Evolutionary conservation across 2,113 vertebrate species (phyloP), one percentile per base, ranked within the genome.

Genomic region (Seriola dumerili): DNA sequence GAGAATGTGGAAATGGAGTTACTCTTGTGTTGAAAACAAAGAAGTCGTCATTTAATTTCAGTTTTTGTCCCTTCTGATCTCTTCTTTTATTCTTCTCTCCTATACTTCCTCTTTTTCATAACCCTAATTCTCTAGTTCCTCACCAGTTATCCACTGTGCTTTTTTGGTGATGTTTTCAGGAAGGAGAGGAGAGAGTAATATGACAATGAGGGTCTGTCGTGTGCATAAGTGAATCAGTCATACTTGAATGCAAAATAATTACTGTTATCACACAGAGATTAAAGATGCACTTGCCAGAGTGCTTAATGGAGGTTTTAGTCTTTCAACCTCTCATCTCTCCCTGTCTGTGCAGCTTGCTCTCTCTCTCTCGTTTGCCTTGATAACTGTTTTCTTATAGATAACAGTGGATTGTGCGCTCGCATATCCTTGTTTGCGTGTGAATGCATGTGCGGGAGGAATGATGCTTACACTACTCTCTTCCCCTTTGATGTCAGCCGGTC

Each of bases 211-310:
- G 46, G 8, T 63, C 34, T 61, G 61, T 61, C 19, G 5, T 38
- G 32, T 6, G 9, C 38, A 78, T 36, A 52, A 86, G 55, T 54
- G 42, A 63, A 71, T 72, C 65, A 71, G 65, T 74, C 52, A 70
- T 59, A 79, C 70, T 68, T 59, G 12, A 73, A 9, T 61, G 72
- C 76, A 61, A 81, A 80, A 80, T 57, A 72, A 81, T 79, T 58
- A 72, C 71, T 69, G 32, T 70, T 57, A 83, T 66, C 6, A 6
- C 68, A 34, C 55, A 71, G 42, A 78, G 74, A 84, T 70, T 84
- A 79, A 81, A 84, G 23, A 84, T 65, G 38, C 58, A 72, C 69
- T 80, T 50, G 40, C 29, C 25, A 4, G 23, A 25, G 48, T 65
- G 34, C 8, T 25, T 80, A 55, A 76, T 80, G 55, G 78, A 76